A percentile compares a stretch with the other conserved stretches of the same genome.
These are phyloP conservation scores for Genyomyrus donnyi DNA, from an alignment of 2,113 vertebrate species.

Conservation along the genomic window DNA sequence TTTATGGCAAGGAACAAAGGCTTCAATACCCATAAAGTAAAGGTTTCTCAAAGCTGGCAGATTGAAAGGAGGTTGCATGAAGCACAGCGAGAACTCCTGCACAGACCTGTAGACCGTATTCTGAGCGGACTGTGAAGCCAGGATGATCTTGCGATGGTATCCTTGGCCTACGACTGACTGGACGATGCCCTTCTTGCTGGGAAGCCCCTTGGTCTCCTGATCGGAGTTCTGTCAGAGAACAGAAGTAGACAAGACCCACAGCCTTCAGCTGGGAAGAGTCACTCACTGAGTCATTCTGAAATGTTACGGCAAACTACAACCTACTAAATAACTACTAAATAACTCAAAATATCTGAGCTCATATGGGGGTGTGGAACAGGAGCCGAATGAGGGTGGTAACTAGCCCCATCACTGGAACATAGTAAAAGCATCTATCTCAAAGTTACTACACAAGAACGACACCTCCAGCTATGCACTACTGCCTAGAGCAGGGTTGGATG, in stretches of 20 bases:
- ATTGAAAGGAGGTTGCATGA: background rate
- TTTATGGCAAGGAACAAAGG: background rate
- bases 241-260: background rate
- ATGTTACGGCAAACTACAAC: background rate
- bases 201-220: conserved; percentile 93
- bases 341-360: background rate
- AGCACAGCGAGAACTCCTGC: background rate
- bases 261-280: background rate
- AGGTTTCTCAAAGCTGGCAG: background rate
- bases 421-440: background rate
- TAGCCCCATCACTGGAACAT: background rate
- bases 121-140: conserved; percentile 91
- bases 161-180: conserved; percentile 76
- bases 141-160: conserved; percentile 93
- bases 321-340: background rate
- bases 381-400: background rate
- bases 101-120: conserved; percentile 78
- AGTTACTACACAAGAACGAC: background rate
- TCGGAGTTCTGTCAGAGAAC: conserved; percentile 71
- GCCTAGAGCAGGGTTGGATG: too few species aligned
- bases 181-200: conserved; percentile 95
- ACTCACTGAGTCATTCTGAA: background rate
- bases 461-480: background rate
- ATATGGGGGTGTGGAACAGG: background rate
- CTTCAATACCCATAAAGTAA: background rate